Evolutionary conservation across 1,140 invertebrate genomes (phyloP).

Genomic region (Anoplophora glabripennis): DNA sequence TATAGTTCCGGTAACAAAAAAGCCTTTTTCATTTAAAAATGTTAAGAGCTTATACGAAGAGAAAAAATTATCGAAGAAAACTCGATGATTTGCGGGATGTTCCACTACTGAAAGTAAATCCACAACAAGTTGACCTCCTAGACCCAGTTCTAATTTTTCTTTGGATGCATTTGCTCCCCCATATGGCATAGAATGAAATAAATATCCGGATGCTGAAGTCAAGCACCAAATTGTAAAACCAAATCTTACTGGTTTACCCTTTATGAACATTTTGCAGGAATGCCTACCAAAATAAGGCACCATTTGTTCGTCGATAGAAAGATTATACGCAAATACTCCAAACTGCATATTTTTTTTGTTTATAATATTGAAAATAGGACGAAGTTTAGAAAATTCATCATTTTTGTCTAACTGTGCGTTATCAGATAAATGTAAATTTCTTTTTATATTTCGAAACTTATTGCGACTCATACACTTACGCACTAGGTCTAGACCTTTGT

Average conservation of each 20-base stretch:
- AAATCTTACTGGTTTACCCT: conserved; percentile 52
- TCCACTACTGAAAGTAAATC: conserved; percentile 16
- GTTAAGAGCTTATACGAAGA: conserved; percentile 22
- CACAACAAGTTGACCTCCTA: conserved; percentile 20
- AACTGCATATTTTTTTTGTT: conserved; percentile 48
- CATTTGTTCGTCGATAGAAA: conserved; percentile 49
- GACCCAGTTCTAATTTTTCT: conserved; percentile 12
- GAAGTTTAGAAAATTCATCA: conserved; percentile 43
- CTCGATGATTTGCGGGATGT: conserved; percentile 13
- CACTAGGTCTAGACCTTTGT: conserved; percentile 19
- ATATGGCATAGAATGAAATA: conserved; percentile 25
- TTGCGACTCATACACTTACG: conserved; percentile 24
- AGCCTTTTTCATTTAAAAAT: conserved; percentile 16
- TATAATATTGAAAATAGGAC: conserved; percentile 27
- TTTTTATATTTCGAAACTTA: conserved; percentile 19
- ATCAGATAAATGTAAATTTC: conserved; percentile 30
- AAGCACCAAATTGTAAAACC: conserved; percentile 50
- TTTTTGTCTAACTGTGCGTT: conserved; percentile 37
- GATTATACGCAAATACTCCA: conserved; percentile 45
- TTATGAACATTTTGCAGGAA: conserved; percentile 51
- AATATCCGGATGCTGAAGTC: conserved; percentile 19
- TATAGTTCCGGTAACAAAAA: conserved; percentile 27
- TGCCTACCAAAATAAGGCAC: conserved; percentile 52
- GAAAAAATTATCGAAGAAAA: conserved; percentile 29
- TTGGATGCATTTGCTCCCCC: conserved; percentile 8